Evolutionary conservation across 2,888 invertebrate species (phyloP), one percentile per base, ranked within the genome.

Genomic region (Acrobasis suavella): DNA sequence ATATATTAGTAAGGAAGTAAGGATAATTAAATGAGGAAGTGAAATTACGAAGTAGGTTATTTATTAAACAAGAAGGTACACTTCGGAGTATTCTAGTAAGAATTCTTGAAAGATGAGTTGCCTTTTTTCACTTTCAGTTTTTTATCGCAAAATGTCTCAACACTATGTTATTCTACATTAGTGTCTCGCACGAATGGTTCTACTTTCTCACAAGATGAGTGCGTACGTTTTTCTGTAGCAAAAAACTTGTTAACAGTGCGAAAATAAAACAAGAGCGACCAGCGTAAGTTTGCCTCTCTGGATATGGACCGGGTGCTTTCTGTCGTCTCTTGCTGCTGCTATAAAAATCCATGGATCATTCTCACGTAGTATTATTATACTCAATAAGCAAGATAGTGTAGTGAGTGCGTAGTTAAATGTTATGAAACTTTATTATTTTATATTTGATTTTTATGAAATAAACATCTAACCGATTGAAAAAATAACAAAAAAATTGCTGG

Each of bases 141-240:
- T 14, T 22, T 12, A 1, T 17, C 56, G 17, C 15, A 55, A 65
- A 60, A 63, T 60, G 60, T 17, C 60, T 12, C 37, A 39, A 22
- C 16, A 60, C 60, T 56, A 62, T 38, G 16, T 72, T 62, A 74
- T 74, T 73, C 64, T 77, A 74, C 72, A 80, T 81, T 78, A 73
- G 73, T 68, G 79, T 76, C 68, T 71, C 72, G 76, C 76, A 72
- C 76, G 74, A 72, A 71, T 79, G 74, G 69, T 70, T 76, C 72
- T 68, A 83, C 85, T 87, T 85, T 88, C 86, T 83, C 83, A 80
- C 70, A 74, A 71, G 79, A 80, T 78, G 81, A 77, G 78, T 80
- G 80, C 80, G 79, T 79, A 72, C 71, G 75, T 83, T 83, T 86
- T 86, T 86, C 80, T 65, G 66, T 59, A 46, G 67, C 75, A 83